Evolutionary conservation across 2,113 vertebrate genomes (phyloP), one percentile per base, ranked within the genome.

Genomic region (Gorsachius goisagi): DNA sequence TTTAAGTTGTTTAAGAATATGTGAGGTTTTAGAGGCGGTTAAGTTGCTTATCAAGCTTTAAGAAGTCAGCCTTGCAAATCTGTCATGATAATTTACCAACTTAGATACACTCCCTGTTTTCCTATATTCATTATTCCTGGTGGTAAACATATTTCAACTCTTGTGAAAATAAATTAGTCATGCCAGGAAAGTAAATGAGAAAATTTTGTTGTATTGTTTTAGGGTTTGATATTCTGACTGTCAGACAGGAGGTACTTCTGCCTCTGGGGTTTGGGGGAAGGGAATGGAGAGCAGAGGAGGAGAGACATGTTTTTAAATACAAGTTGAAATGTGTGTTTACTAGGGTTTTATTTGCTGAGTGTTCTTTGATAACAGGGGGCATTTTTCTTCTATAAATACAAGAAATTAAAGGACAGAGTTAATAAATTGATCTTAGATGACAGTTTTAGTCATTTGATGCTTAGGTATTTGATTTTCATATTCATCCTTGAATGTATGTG

Each of bases 21-120:
- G 12, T 90, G 82, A 67, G 63, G 55, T 30, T 94, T 95, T 63
- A 77, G 74, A 77, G 77, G 63, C 67, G 62, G 59, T 91, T 93
- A 86, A 88, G 39, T 90, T 94, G 24, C 66, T 95, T 96, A 95
- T 93, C 88, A 69, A 77, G 71, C 63, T 90, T 73, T 83, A 67
- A 85, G 50, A 85, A 91, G 50, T 71, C 52, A 83, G 37, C 50
- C 56, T 50, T 71, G 47, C 72, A 80, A 88, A 91, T 94, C 78
- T 95, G 35, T 94, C 33, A n/a, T 75, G 77, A 85, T 95, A 85
- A 91, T 87, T 89, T 90, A 69, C 74, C n/a, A 74, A 45, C 1
- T 9, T 23, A 24, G 37, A 74, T 56, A 62, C 5, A 21, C 30
- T 85, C 52, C 64, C 5, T 22, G 1, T 82, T 96, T 91, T 82